A percentile compares a stretch with the other conserved stretches of the same genome.
Evolutionary conservation across 2,888 invertebrate genomes (phyloP).

Genomic region (Latrodectus elegans): DNA sequence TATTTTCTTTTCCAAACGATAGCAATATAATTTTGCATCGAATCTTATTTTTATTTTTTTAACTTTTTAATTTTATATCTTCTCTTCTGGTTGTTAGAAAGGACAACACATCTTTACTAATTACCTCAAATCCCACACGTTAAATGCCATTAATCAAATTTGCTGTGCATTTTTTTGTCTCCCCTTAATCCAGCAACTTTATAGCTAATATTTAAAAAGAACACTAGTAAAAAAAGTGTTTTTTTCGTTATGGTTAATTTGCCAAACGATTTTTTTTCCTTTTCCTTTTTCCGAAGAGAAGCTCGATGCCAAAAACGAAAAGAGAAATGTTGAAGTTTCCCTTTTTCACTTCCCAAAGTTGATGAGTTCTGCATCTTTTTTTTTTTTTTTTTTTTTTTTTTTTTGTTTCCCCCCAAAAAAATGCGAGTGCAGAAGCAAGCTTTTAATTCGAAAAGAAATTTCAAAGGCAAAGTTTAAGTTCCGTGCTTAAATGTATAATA

Average conservation of each 20-base stretch:
- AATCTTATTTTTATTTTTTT: constrained; percentile 1
- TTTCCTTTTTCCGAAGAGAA: not conserved
- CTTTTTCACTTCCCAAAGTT: constrained; percentile 20
- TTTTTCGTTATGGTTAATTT: constrained; percentile 49
- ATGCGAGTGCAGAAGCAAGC: constrained; percentile 12
- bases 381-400: not conserved
- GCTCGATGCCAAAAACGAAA: constrained; percentile 38
- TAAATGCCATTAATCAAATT: constrained; percentile 60
- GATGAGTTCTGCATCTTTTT: constrained; percentile 50
- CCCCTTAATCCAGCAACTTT: not conserved
- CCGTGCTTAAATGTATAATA: constrained; percentile 17
- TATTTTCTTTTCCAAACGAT: not conserved
- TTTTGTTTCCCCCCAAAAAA: not conserved
- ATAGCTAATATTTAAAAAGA: constrained; percentile 19
- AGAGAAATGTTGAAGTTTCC: constrained; percentile 43
- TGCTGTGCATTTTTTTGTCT: constrained; percentile 18
- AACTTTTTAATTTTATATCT: not conserved
- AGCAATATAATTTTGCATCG: not conserved
- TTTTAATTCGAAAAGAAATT: constrained; percentile 50
- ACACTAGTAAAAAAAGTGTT: constrained; percentile 19
- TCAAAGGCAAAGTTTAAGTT: not conserved
- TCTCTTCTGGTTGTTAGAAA: constrained; percentile 13
- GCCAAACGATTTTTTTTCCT: constrained; percentile 37
- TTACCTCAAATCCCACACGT: constrained; percentile 47
- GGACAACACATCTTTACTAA: constrained; percentile 38